A percentile compares a stretch with the other conserved stretches of the same genome.
Conservation (phyloP, 2,888 invertebrate genomes). For the Linnaemya vulpina region DNA sequence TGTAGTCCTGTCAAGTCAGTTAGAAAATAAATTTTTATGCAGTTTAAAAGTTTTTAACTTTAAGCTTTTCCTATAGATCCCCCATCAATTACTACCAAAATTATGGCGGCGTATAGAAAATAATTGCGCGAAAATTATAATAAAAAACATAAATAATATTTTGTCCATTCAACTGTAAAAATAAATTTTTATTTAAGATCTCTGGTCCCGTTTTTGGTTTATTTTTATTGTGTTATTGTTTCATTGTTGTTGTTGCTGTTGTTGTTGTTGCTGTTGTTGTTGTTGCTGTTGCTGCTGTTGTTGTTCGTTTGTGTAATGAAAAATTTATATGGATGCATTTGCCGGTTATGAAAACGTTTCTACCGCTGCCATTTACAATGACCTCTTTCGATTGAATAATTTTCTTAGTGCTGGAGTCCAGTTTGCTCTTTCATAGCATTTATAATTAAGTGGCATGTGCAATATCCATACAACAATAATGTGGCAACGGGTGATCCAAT, state of each 20-base stretch:
- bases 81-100: too few relatives aligned
- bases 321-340: constrained; percentile 42
- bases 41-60: too few relatives aligned
- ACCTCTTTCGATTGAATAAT: constrained; percentile 5
- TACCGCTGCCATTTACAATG: not conserved
- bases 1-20: too few relatives aligned
- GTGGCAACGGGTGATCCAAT: not conserved
- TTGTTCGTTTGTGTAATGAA: constrained; percentile 20
- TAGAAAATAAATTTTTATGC: too few relatives aligned
- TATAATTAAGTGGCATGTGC: not conserved
- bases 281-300: not conserved
- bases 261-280: constrained; percentile 12
- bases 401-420: constrained; percentile 11
- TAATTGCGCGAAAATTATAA: not conserved
- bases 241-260: not conserved
- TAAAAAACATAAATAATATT: not conserved
- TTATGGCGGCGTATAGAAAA: too few relatives aligned
- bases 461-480: not conserved
- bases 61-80: too few relatives aligned
- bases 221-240: not conserved
- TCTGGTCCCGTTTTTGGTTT: not conserved
- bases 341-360: constrained; percentile 32
- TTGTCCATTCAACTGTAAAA: not conserved
- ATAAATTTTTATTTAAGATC: not conserved
- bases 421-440: not conserved